Base-by-base conservation (phyloP, 2,113 vertebrate genomes). In the Erpornis zantholeuca region DNA sequence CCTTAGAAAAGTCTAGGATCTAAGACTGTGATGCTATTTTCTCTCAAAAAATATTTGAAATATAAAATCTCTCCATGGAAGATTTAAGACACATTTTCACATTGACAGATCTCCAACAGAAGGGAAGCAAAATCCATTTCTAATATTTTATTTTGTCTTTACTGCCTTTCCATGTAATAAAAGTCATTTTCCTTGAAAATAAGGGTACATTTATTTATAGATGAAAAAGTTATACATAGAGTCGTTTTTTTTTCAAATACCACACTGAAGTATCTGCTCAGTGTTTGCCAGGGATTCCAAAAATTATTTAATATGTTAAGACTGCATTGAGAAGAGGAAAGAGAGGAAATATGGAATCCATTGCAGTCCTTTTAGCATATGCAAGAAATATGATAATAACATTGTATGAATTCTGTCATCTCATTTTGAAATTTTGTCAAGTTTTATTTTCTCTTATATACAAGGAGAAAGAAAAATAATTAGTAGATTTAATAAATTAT, bases 171-270 rank as follows among this genome's bases (percentile, higher is more conserved):
- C 6, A 69, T 54, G 12, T 44, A 31, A 36, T 78, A 47, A 87
- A 91, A 40, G 2, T 36, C 2, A 65, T 12, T 4, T 75, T 57
- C 28, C 27, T 64, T 69, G 22, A 92, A 90, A 91, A 76, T 27
- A 73, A 78, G 3, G 6, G 1, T 44, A 23, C n/a, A 56, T 27
- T 21, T 75, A 27, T 60, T 78, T 47, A 31, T 5, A 72, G 24
- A 40, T 23, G 3, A 33, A 56, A 71, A 35, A 21, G 0, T 49
- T 3, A 3, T 24, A 35, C 9, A 44, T 10, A 63, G 4, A 5
- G 3, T n/a, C 3, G 2, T 5, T 0, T 9, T 86, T 71, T 44
- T 54, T 79, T 5, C 15, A 56, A 83, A 57, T 35, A 28, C 3
- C 10, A 40, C 11, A 31, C 6, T n/a, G 3, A 9, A 56, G 7